Base-by-base conservation (phyloP, 2,113 vertebrate species). In the Notechis scutatus region DNA sequence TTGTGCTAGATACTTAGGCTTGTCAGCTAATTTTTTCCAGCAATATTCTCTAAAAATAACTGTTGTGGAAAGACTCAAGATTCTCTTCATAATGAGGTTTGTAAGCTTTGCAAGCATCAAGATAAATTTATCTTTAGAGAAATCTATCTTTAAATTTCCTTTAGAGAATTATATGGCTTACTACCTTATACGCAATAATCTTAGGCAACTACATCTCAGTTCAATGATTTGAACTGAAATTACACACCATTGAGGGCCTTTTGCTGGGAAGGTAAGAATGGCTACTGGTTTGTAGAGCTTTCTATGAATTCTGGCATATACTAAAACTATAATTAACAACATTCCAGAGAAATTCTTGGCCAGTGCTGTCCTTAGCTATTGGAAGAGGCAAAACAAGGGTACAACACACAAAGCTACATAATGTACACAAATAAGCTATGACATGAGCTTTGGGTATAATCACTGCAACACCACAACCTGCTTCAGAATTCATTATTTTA, bases 391-490 rank as follows among this genome's bases (percentile, higher is more conserved):
- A n/a, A 47, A 39, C 2, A 24, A 88, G 21, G 59, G 6, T 88
- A 47, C 12, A 29, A 6, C 86, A 55, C 20, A 12, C 24, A 52
- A n/a, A 24, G 5, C 26, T 54, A 23, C 39, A 24, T 26, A 26
- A 74, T 45, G 7, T 23, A n/a, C 39, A 45, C 45, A 24, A 45
- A 56, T 59, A 55, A 87, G 29, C 54, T 64, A 69, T 39, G 92
- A 89, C 59, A 91, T 24, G 39, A 52, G 7, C 54, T 89, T 81
- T 91, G 42, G 7, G 42, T 90, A 39, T 21, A 11, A 88, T 45
- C 89, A 42, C 81, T 55, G 39, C 0, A 0, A 92, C 59, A 57
- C 26, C 47, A 50, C 24, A n/a, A 14, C 50, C 50, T 15, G n/a
- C 59, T 39, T 52, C 11, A 92, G 90, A 85, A 90, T 45, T 11